phyloP scores from a whole-genome alignment of 2,888 invertebrate genomes.

The Elysia crispata region DNA sequence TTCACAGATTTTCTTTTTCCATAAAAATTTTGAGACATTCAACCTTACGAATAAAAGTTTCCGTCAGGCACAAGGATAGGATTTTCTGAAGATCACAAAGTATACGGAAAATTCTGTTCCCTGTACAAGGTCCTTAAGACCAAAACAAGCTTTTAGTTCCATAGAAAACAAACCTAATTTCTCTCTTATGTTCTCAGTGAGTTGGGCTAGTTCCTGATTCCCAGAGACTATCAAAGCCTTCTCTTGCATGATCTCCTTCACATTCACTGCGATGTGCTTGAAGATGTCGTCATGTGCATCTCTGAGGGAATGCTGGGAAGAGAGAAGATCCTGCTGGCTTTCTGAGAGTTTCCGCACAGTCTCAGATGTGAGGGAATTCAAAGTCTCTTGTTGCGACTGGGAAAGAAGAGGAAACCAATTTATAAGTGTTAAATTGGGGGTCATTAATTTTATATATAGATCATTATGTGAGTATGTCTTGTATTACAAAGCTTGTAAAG shows the following conservation, averaged over 20 bases:
- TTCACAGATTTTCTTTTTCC: too few species aligned
- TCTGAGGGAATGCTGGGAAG: conserved; percentile 79
- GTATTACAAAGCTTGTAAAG: too few species aligned
- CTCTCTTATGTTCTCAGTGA: conserved; percentile 80
- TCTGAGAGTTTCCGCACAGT: conserved; percentile 78
- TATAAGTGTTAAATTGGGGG: too few species aligned
- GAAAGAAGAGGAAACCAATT: conserved; percentile 29
- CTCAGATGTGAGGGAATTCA: conserved; percentile 78
- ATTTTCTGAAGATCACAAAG: too few species aligned
- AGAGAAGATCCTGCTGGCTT: conserved; percentile 79
- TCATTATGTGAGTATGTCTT: too few species aligned
- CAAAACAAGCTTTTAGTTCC: too few species aligned
- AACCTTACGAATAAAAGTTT: too few species aligned
- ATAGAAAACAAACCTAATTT: conserved; percentile 78
- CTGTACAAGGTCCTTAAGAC: too few species aligned
- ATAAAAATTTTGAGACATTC: too few species aligned
- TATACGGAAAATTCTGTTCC: too few species aligned
- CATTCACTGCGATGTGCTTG: conserved; percentile 80
- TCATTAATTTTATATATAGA: too few species aligned
- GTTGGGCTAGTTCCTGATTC: conserved; percentile 80
- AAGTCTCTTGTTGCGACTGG: conserved; percentile 79
- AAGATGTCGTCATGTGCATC: conserved; percentile 77
- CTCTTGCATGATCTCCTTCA: conserved; percentile 81
- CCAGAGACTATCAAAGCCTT: conserved; percentile 82
- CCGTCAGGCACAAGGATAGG: too few species aligned